Percentiles rank a stretch among this genome's conserved stretches.
phyloP scores from a whole-genome alignment of 2,113 vertebrate genomes.

The Ranitomeya variabilis region DNA sequence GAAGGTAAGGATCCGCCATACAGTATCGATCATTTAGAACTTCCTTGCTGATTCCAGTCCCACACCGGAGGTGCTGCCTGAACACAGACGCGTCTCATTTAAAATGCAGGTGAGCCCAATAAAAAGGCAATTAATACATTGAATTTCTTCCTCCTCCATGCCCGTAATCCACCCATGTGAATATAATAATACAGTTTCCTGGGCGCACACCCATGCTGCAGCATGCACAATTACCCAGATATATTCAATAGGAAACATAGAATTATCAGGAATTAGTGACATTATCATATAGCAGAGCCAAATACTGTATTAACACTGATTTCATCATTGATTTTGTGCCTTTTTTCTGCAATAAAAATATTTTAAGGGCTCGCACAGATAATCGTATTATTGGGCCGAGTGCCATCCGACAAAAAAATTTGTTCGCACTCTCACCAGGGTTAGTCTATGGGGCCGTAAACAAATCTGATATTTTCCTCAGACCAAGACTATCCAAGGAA shows the following conservation, averaged over 20 bases:
- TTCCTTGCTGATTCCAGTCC: neutral
- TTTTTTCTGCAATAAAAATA: no score
- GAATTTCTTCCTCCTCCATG: neutral
- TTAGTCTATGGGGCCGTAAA: no score
- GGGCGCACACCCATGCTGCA: neutral
- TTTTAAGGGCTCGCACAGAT: no score
- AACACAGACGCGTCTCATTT: neutral
- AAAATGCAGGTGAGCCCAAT: neutral
- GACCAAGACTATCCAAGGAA: no score
- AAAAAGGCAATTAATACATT: neutral
- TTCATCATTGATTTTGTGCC: no score
- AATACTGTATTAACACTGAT: neutral
- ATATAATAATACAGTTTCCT: neutral
- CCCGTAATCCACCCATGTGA: neutral
- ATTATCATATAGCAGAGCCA: neutral
- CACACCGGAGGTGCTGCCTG: neutral
- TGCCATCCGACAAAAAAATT: no score
- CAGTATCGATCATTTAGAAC: no score
- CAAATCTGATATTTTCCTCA: no score
- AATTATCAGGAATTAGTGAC: neutral
- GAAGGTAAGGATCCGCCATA: no score
- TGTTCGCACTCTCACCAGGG: no score
- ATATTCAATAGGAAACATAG: neutral
- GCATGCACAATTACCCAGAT: neutral
- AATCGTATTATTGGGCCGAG: no score